Conservation (phyloP, 2,113 vertebrate genomes). For the Trematomus loennbergii region DNA sequence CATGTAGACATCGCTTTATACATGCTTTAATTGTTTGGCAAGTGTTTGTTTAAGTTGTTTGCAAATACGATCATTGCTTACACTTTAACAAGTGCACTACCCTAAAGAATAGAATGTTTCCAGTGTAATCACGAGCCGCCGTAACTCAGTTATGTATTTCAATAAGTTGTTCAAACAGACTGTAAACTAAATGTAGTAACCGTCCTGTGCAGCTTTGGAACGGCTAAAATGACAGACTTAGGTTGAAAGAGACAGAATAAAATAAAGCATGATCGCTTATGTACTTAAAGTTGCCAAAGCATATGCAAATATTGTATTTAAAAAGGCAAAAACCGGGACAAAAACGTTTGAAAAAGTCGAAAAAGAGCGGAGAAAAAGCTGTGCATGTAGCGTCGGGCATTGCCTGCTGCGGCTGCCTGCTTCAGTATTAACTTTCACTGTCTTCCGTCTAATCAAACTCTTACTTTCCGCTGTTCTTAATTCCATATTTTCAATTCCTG, state of each 20-base stretch:
- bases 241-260: conserved; percentile 27
- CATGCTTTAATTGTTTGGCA: neutral
- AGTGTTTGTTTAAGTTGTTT: conserved; percentile 23
- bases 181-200: conserved; percentile 31
- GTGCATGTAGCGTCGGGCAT: conserved; percentile 40
- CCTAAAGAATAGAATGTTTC: neutral
- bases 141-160: conserved; percentile 49
- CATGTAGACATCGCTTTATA: conserved; percentile 39
- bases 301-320: conserved; percentile 22
- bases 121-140: conserved; percentile 4
- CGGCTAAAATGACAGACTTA: conserved; percentile 23
- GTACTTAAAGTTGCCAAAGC: neutral
- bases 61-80: neutral
- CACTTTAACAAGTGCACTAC: neutral
- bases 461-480: conserved; percentile 85
- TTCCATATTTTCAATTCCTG: conserved; percentile 89
- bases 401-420: conserved; percentile 53
- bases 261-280: conserved; percentile 40
- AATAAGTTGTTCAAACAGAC: conserved; percentile 54
- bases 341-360: conserved; percentile 53
- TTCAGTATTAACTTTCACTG: conserved; percentile 76
- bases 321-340: neutral
- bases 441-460: conserved; percentile 85
- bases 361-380: conserved; percentile 55
- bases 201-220: conserved; percentile 18